A percentile compares a stretch with the other conserved stretches of the same genome.
phyloP scores from a whole-genome alignment of 2,888 invertebrate genomes.

The Chironomus tentans region DNA sequence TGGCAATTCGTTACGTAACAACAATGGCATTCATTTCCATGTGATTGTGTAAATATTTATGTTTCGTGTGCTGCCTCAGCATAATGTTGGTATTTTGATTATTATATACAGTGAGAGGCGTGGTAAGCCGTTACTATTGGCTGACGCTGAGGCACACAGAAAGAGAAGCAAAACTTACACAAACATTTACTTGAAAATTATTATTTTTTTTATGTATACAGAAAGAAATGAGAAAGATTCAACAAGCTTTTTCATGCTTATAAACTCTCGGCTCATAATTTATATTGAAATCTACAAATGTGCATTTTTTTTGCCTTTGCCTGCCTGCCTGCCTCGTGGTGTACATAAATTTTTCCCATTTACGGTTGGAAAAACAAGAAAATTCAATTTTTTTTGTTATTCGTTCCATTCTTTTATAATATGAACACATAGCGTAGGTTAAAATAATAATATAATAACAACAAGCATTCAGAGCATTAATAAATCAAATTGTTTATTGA shows the following conservation, averaged over 20 bases:
- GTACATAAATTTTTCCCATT: not conserved
- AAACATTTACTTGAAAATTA: conserved; percentile 4
- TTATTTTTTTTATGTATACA: too few relatives aligned
- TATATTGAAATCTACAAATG: not conserved
- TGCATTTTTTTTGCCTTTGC: not conserved
- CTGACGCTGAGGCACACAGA: not conserved
- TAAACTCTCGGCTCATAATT: not conserved
- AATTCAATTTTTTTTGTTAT: not conserved
- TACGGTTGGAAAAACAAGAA: not conserved
- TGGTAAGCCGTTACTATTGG: conserved; percentile 1
- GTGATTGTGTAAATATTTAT: conserved; percentile 27
- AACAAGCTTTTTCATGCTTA: conserved; percentile 20
- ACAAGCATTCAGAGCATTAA: conserved; percentile 19
- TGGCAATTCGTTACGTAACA: conserved; percentile 19
- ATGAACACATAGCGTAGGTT: not conserved
- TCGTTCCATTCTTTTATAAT: not conserved
- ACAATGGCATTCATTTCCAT: conserved; percentile 18
- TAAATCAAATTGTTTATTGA: conserved; percentile 28
- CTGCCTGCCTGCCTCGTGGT: not conserved
- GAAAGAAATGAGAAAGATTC: not conserved
- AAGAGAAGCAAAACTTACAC: not conserved
- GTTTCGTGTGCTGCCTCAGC: not conserved
- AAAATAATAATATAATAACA: conserved; percentile 5
- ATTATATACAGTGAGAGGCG: not conserved
- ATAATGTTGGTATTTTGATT: conserved; percentile 25